Conservation (phyloP, 2,888 invertebrate species). For the Rhingia rostrata region DNA sequence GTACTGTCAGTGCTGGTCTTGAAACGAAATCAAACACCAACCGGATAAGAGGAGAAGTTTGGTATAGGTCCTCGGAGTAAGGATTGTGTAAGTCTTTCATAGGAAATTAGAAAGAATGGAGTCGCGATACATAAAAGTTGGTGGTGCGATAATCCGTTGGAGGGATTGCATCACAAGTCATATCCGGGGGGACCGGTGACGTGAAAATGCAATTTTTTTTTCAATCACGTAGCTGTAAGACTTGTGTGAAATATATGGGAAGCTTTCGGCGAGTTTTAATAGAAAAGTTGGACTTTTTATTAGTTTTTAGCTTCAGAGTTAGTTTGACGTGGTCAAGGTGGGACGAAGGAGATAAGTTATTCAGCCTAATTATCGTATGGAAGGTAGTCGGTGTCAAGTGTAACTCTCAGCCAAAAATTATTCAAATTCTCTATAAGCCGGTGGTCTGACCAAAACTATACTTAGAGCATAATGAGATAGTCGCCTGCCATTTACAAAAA, state of each 20-base stretch:
- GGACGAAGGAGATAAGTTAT: no score
- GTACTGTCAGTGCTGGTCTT: constrained; percentile 17
- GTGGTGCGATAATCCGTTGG: neutral
- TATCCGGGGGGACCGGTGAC: neutral
- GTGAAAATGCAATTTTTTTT: neutral
- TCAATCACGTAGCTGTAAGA: neutral
- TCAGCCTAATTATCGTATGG: no score
- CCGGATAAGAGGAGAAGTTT: constrained; percentile 35
- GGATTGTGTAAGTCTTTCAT: constrained; percentile 27
- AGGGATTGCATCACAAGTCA: neutral
- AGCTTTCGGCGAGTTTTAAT: neutral
- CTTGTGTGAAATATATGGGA: neutral
- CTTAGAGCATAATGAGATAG: no score
- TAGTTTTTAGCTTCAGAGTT: neutral
- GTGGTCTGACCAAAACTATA: no score
- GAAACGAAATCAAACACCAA: constrained; percentile 23
- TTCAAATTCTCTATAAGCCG: no score
- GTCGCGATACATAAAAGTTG: neutral
- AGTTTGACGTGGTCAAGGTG: no score
- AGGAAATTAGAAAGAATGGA: neutral
- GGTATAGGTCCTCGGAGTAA: constrained; percentile 42
- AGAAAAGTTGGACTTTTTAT: neutral
- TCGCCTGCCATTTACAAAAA: no score
- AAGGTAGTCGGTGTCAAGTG: neutral
- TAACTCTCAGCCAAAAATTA: neutral